Percentiles rank a stretch among this genome's conserved stretches.
These are phyloP conservation scores for Hypomecis atomaria DNA, from an alignment of 2,888 invertebrate genomes.

Conservation along the genomic window DNA sequence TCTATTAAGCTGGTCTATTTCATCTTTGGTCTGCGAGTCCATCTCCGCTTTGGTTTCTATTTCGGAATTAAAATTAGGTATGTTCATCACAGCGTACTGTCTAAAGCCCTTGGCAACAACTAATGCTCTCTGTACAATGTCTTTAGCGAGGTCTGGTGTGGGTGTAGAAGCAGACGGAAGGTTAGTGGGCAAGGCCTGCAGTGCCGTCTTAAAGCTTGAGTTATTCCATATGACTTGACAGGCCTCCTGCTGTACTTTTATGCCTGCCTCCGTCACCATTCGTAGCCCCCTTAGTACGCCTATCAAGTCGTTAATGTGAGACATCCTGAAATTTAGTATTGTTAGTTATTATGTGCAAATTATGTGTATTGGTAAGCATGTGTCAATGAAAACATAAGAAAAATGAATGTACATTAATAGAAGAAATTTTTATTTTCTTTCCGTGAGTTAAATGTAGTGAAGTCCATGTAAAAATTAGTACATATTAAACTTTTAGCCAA, in stretches of 20 bases:
- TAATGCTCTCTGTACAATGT: constrained; percentile 85
- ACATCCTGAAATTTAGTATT: constrained; percentile 75
- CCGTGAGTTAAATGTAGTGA: too few species aligned
- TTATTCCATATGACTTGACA: constrained; percentile 87
- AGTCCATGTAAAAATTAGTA: too few species aligned
- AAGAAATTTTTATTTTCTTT: too few species aligned
- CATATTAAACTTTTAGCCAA: too few species aligned
- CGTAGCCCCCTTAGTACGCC: constrained; percentile 89
- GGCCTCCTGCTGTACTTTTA: constrained; percentile 86
- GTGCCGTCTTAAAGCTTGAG: constrained; percentile 86
- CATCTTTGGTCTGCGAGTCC: constrained; percentile 66
- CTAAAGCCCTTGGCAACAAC: constrained; percentile 89
- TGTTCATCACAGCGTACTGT: constrained; percentile 80
- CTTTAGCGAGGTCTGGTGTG: constrained; percentile 60
- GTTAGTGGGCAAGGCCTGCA: constrained; percentile 69
- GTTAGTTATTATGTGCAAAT: constrained; percentile 4
- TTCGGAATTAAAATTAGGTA: constrained; percentile 61
- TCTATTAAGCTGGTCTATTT: constrained; percentile 75
- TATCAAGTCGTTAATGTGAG: constrained; percentile 86
- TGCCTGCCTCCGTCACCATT: constrained; percentile 87
- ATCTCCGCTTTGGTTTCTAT: constrained; percentile 54
- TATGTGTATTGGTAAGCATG: too few species aligned
- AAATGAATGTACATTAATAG: too few species aligned
- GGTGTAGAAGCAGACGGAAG: constrained; percentile 57
- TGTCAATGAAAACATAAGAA: too few species aligned